Evolutionary conservation across 2,888 invertebrate species (phyloP).

Genomic region (Ceratothoa steindachneri): DNA sequence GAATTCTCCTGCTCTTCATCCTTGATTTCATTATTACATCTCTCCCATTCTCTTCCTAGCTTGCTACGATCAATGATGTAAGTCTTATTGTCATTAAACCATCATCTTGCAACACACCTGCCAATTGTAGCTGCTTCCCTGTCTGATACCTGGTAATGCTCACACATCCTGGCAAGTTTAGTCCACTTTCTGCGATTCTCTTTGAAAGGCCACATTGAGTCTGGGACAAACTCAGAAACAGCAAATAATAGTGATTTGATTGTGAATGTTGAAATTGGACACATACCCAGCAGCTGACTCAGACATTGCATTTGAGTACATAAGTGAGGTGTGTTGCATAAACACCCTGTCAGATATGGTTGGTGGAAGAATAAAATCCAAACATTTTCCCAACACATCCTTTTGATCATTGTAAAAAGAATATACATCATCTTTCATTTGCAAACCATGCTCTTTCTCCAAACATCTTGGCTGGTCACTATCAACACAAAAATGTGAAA

Average conservation of each 20-base stretch:
- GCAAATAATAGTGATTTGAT: neutral
- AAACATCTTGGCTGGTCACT: neutral
- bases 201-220: no score
- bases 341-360: neutral
- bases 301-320: neutral
- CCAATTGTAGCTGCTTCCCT: neutral
- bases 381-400: neutral
- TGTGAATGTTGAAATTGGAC: neutral
- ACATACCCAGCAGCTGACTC: neutral
- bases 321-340: neutral
- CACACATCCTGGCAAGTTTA: no score
- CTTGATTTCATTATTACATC: neutral
- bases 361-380: neutral
- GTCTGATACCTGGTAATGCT: neutral
- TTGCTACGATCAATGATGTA: neutral
- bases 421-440: neutral
- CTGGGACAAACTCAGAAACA: neutral
- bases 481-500: neutral
- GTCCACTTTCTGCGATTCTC: no score
- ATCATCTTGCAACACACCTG: neutral
- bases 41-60: neutral
- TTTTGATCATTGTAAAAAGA: neutral
- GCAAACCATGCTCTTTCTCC: neutral
- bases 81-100: neutral
- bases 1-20: neutral